Base-by-base conservation (phyloP, 2,888 invertebrate genomes). In the Drosophila yooni region DNA sequence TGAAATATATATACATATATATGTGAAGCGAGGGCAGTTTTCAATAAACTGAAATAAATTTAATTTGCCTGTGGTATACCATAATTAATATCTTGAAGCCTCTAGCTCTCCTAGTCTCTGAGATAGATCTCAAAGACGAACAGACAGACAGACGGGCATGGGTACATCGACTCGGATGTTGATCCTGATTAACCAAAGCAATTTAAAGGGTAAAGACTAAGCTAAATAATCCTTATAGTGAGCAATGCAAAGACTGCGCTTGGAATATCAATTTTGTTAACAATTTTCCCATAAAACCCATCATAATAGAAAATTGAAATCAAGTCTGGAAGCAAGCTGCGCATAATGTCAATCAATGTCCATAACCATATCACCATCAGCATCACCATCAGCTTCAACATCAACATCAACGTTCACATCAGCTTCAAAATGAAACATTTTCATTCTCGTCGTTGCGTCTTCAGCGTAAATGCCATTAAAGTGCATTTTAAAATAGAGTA, bases 401-500 rank as follows among this genome's bases (percentile, higher is more conserved):
- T 46, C 65, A 54, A 29, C 54, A 48, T 60, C 59, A 62, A 18
- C 36, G 54, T 31, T 40, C 40, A 7, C 74, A 68, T 67, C 33
- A 40, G 40, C 15, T n/a, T 56, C 36, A 29, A 33, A 48, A 15
- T 40, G n/a, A 29, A 70, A 65, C 67, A 58, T 62, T 64, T 56
- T 52, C 43, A 53, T 62, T 57, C 40, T 36, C 11, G 43, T 8
- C 53, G 40, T 50, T 57, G 27, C 50, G 56, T 15, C 60, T 48
- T 76, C 63, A 58, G 66, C 61, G 50, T 70, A 62, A 59, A 57
- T 58, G 82, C 59, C 79, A 79, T 81, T 79, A 81, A 83, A 90
- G 77, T 83, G 86, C 81, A 85, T 88, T 86, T 88, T 79, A 71
- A 89, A 88, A 77, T 89, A 75, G 70, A 81, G 81, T 63, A 56